phyloP scores from a whole-genome alignment of 2,888 invertebrate genomes.

The Ennomos erosarius region DNA sequence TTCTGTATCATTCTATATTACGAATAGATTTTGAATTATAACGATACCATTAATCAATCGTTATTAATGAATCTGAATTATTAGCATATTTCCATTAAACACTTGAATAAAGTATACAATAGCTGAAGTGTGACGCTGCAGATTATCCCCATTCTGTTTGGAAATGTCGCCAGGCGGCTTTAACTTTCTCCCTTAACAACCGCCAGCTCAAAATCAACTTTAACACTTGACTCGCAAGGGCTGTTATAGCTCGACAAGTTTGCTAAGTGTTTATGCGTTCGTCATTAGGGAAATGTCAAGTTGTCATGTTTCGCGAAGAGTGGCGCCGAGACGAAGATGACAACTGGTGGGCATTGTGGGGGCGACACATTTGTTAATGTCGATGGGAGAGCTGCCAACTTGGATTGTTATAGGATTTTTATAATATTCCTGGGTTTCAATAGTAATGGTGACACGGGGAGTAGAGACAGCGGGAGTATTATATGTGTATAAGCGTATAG shows the following conservation, averaged over 20 bases:
- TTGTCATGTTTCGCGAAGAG: conserved; percentile 50
- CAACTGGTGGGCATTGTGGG: conserved; percentile 9
- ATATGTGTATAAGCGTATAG: too few species aligned
- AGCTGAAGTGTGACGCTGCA: conserved; percentile 43
- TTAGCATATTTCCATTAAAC: conserved; percentile 19
- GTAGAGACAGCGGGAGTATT: too few species aligned
- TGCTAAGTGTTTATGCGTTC: conserved; percentile 32
- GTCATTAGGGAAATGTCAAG: conserved; percentile 61
- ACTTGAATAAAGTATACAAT: conserved; percentile 24
- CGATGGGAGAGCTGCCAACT: too few species aligned
- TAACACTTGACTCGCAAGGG: conserved; percentile 28
- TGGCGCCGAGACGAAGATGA: conserved; percentile 37
- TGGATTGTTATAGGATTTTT: too few species aligned
- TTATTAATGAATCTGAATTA: not conserved
- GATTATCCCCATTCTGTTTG: conserved; percentile 44
- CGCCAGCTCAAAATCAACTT: conserved; percentile 32
- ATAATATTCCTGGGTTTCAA: too few species aligned
- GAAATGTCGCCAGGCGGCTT: conserved; percentile 28
- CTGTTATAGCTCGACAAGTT: conserved; percentile 21
- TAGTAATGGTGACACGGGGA: too few species aligned
- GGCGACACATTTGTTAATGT: not conserved
- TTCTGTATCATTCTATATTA: too few species aligned
- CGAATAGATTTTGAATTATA: too few species aligned
- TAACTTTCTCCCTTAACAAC: conserved; percentile 10
- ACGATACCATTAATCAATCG: too few species aligned